Percentiles rank a stretch among this genome's conserved stretches.
These are phyloP conservation scores for Stenotaenia linearis DNA, from an alignment of 2,888 invertebrate species.

Conservation along the genomic window DNA sequence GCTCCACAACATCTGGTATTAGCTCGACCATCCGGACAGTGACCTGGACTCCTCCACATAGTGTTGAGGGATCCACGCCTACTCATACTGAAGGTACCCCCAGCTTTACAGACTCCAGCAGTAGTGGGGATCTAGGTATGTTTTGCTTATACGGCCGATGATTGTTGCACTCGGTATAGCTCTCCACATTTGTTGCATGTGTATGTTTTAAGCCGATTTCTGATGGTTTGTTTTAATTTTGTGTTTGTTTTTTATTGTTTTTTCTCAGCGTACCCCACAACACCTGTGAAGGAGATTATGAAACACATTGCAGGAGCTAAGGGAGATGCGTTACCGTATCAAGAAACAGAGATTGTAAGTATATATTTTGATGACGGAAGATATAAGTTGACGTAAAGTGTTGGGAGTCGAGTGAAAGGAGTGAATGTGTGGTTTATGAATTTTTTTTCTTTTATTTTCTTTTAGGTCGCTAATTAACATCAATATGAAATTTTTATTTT, in stretches of 20 bases:
- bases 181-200: background rate
- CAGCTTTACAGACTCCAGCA: conserved; percentile 94
- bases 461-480: conserved; percentile 6
- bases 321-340: conserved; percentile 31
- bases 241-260: background rate
- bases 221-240: background rate
- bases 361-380: background rate
- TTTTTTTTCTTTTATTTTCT: background rate
- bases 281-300: conserved; percentile 10
- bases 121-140: conserved; percentile 49
- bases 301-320: background rate
- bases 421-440: background rate
- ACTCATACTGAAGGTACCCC: conserved; percentile 98
- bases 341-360: conserved; percentile 36
- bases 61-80: conserved; percentile 61
- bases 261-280: conserved; percentile 12
- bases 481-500: background rate
- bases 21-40: conserved; percentile 40
- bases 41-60: conserved; percentile 46
- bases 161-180: background rate
- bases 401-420: background rate
- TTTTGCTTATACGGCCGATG: background rate
- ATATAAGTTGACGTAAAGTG: background rate
- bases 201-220: background rate
- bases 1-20: conserved; percentile 39